Percentiles rank a stretch among this genome's conserved stretches.
These are phyloP conservation scores for Cheilinus undulatus DNA, from an alignment of 2,113 vertebrate species.

Conservation along the genomic window DNA sequence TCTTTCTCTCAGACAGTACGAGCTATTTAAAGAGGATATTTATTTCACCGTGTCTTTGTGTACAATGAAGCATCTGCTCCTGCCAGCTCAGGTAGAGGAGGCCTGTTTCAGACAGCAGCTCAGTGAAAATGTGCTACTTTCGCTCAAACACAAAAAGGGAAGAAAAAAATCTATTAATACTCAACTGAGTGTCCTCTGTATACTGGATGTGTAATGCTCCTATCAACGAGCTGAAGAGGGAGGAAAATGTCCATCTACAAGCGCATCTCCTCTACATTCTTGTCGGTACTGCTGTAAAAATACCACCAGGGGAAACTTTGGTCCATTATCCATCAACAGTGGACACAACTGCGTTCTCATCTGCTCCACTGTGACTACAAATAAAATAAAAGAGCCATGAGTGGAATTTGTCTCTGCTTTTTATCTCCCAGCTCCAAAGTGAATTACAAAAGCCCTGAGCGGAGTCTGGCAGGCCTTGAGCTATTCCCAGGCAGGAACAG, in stretches of 20 bases:
- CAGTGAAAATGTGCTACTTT: constrained; percentile 40
- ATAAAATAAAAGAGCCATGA: constrained; percentile 59
- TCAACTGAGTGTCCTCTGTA: constrained; percentile 58
- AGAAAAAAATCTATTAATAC: constrained; percentile 56
- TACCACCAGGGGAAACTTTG: constrained; percentile 38
- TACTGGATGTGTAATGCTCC: constrained; percentile 48
- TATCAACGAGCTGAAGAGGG: constrained; percentile 47
- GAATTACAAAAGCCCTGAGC: constrained; percentile 61
- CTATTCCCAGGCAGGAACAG: constrained; percentile 61
- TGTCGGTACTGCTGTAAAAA: constrained; percentile 49
- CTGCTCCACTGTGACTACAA: constrained; percentile 61
- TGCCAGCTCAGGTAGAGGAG: constrained; percentile 65
- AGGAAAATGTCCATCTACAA: constrained; percentile 50
- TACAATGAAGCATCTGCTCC: constrained; percentile 71
- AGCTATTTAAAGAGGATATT: constrained; percentile 79
- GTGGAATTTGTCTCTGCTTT: constrained; percentile 62
- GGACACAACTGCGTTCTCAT: constrained; percentile 49
- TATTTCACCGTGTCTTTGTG: constrained; percentile 73
- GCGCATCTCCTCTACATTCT: constrained; percentile 35
- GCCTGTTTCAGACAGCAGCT: constrained; percentile 58
- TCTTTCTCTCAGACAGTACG: constrained; percentile 65
- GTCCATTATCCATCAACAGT: constrained; percentile 45
- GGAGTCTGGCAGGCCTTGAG: constrained; percentile 67
- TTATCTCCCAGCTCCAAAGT: constrained; percentile 64
- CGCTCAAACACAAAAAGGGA: constrained; percentile 39